Conservation (phyloP, 2,888 invertebrate genomes). For the Megaustenia siamemsis region DNA sequence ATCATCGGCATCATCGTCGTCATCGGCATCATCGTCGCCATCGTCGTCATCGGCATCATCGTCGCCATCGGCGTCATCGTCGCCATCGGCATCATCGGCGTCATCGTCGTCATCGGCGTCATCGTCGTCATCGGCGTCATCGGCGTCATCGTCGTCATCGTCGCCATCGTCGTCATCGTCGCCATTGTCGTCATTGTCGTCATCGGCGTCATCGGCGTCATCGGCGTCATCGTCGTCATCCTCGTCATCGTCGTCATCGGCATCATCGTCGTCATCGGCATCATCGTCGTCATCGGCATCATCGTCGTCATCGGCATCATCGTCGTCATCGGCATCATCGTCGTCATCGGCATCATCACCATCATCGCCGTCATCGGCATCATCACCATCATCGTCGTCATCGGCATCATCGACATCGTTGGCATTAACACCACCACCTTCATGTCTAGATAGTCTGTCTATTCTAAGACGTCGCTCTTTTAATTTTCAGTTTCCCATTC, state of each 20-base stretch:
- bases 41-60: neutral
- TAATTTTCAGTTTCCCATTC: too few relatives aligned
- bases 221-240: neutral
- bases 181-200: neutral
- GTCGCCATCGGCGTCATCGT: neutral
- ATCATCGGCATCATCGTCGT: neutral
- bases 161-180: neutral
- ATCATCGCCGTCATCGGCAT: too few relatives aligned
- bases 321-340: too few relatives aligned
- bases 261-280: too few relatives aligned
- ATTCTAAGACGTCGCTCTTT: too few relatives aligned
- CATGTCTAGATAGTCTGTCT: too few relatives aligned
- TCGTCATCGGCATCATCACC: too few relatives aligned
- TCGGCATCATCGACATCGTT: too few relatives aligned
- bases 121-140: neutral
- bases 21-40: neutral
- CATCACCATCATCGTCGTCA: too few relatives aligned
- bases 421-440: too few relatives aligned
- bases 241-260: neutral
- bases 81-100: neutral
- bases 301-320: too few relatives aligned
- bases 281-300: too few relatives aligned
- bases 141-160: neutral
- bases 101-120: neutral
- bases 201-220: neutral